These are phyloP conservation scores for Drosophila algonquin DNA, from an alignment of 2,888 invertebrate species.

Conservation along the genomic window DNA sequence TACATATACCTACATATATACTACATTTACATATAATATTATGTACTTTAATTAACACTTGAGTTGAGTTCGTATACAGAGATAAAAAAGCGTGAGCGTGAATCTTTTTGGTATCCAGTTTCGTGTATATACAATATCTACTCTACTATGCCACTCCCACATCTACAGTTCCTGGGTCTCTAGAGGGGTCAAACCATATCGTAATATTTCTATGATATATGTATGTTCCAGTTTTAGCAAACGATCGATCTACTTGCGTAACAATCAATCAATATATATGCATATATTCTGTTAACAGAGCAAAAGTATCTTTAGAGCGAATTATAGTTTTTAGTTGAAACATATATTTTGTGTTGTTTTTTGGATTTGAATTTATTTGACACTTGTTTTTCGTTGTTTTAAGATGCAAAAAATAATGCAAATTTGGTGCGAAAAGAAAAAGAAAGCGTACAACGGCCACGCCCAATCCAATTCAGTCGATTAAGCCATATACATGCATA, in stretches of 20 bases:
- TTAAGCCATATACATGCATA: constrained; percentile 41
- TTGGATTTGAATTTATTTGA: constrained; percentile 35
- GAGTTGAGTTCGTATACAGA: constrained; percentile 33
- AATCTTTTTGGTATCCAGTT: constrained; percentile 25
- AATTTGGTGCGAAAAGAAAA: constrained; percentile 33
- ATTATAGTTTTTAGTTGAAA: constrained; percentile 44
- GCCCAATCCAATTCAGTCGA: constrained; percentile 40
- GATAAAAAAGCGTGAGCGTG: constrained; percentile 7
- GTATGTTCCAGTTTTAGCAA: constrained; percentile 38
- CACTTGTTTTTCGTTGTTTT: constrained; percentile 49
- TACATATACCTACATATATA: not conserved
- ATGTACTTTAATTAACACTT: constrained; percentile 25
- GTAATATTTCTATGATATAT: constrained; percentile 40
- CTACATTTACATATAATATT: not conserved
- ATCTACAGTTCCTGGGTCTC: constrained; percentile 19
- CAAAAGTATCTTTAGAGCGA: constrained; percentile 44
- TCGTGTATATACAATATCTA: constrained; percentile 30
- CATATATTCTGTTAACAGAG: constrained; percentile 42
- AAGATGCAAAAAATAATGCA: constrained; percentile 9
- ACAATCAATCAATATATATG: constrained; percentile 2
- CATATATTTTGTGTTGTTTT: constrained; percentile 31
- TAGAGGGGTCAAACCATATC: constrained; percentile 40
- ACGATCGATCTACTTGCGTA: constrained; percentile 40
- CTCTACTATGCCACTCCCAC: constrained; percentile 31
- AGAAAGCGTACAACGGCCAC: constrained; percentile 34